Evolutionary conservation across 2,888 invertebrate species (phyloP).

Genomic region (Trissonchulus sp.): DNA sequence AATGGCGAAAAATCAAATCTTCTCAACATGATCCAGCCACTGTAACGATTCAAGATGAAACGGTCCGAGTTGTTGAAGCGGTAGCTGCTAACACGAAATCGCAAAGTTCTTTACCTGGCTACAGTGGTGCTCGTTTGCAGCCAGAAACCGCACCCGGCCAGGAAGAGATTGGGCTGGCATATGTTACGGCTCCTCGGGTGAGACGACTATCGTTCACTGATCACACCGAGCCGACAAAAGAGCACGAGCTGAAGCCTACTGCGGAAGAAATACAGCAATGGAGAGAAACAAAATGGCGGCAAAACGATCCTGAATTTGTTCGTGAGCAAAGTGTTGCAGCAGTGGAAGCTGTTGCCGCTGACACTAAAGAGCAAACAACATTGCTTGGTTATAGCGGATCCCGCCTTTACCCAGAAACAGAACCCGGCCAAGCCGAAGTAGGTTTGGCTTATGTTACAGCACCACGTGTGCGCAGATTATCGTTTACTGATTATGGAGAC

Average conservation of each 20-base stretch:
- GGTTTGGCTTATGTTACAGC: constrained; percentile 20
- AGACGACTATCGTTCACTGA: not conserved
- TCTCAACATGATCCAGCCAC: not conserved
- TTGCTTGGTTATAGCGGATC: not conserved
- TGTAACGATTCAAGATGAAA: not conserved
- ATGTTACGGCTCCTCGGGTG: constrained; percentile 20
- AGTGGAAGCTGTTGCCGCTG: no score
- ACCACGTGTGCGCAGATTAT: not conserved
- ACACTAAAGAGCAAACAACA: no score
- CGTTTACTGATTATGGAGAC: not conserved
- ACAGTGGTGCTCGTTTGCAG: not conserved
- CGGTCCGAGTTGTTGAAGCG: not conserved
- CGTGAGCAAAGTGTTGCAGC: no score
- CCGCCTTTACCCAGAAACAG: not conserved
- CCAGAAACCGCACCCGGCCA: not conserved
- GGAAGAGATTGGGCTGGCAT: not conserved
- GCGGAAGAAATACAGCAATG: not conserved
- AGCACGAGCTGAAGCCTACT: not conserved
- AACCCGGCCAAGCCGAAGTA: constrained; percentile 4
- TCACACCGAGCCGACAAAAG: not conserved
- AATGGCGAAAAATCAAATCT: not conserved
- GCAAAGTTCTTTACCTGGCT: not conserved
- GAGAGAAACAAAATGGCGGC: no score
- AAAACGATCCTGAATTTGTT: no score
- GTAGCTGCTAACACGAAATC: not conserved